Evolutionary conservation across 2,888 invertebrate species (phyloP), one percentile per base, ranked within the genome.

Genomic region (Hirtodrosophila alboralis): DNA sequence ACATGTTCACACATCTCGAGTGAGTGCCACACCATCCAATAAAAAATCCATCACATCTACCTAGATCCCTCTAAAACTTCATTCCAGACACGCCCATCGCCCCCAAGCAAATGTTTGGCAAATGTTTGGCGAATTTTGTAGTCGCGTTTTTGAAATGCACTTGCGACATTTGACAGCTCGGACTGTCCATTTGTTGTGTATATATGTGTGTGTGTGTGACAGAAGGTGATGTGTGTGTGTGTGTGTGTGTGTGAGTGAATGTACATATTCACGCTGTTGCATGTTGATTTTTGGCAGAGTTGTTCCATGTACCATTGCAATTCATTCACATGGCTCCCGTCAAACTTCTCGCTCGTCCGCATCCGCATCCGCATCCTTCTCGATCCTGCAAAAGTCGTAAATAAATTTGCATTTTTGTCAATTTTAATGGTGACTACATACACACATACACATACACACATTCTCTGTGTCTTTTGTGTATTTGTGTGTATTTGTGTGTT

Each of bases 371-470:
- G 18, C 5, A 4, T 18, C 18, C 4, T 18, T 1, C 18, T 18
- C n/a, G 51, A 47, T 56, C 34, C 44, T 33, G 60, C 33, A n/a
- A 41, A 52, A 78, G 66, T 72, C 72, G 76, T 85, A 76, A 83
- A 84, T 77, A 84, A 81, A 86, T 86, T 84, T 84, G 74, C 74
- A 86, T 84, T 84, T 78, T 81, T 81, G 86, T 80, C 84, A 85
- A 83, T 85, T 83, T 79, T 76, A 71, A 83, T 66, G 65, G 70
- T 62, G 41, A 63, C 78, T 62, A 57, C 58, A 63, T 51, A 44
- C 58, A 57, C 48, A 53, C 36, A 40, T 47, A 44, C n/a, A 30
- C 49, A 28, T 26, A 28, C 41, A 30, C 13, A 27, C 12, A 13
- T n/a, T 34, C 18, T 18, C 18, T 18, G 18, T 18, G 18, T 18